Evolutionary conservation across 1,140 invertebrate species (phyloP), one percentile per base, ranked within the genome.

Genomic region (Pinna nobilis): DNA sequence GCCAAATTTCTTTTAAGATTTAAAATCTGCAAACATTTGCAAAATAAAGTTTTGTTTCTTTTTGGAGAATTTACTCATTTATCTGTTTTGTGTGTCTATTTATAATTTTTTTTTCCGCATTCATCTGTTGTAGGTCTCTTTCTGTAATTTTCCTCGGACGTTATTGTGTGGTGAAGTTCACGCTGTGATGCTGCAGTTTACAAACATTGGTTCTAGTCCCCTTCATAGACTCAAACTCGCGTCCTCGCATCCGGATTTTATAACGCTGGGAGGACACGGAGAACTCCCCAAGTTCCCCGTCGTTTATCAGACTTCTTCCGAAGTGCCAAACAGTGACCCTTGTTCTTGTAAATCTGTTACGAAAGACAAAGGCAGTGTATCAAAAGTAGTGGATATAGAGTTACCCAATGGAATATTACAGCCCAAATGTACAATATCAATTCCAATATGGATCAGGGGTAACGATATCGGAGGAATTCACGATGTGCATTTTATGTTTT

Each of bases 141-240:
- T 95, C 82, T 91, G 91, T 25, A 92, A 94, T 84, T 90, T 94
- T n/a, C 91, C 91, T 59, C 86, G 90, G 1, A 92, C 93, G 63
- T 91, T 95, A 82, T 87, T 95, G 49, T 93, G 93, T 81, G 94
- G 94, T 6, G 94, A 95, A 87, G 90, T 95, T 39, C 92, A 93
- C 80, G 91, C 88, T 35, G 86, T 95, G 5, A 91, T 91, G 50
- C 89, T 95, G 2, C 92, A 93, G 64, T 90, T 95, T 33, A 91
- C 90, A 50, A 96, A 95, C 82, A 90, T 91, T 35, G 94, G 94
- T 13, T 92, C 91, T 25, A 91, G 92, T 15, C 89, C 92, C 2
- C 86, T 95, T 77, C 91, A 90, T 57, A 92, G 92, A 79, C 88
- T 95, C 28, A 89, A 93, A 68, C 85, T 95, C 30, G 93, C 92